Base-by-base conservation (phyloP, 2,888 invertebrate species). In the Onchidella celtica region DNA sequence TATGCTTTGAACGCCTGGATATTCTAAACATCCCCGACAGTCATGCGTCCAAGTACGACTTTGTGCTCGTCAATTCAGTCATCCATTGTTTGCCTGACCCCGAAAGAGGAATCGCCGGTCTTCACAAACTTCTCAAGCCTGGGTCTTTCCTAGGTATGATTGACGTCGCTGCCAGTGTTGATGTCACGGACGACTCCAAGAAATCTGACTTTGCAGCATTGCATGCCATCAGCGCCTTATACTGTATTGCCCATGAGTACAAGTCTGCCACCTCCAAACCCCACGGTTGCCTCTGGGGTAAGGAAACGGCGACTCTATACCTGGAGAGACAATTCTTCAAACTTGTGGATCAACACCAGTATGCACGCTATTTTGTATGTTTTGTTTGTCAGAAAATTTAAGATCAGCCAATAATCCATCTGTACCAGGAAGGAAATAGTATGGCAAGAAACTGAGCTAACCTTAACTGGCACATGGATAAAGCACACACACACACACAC, bases 21-120 rank as follows among this genome's bases (percentile, higher is more conserved):
- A 32, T 66, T 66, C n/a, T 66, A 29, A 32, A 66, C 34, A 66
- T 66, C 29, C 66, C 66, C 17, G 66, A 14, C 9, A 32, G 9
- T 3, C 17, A 32, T 11, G 11, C 29, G 21, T 27, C 32, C 66
- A 66, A 66, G 24, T 66, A 32, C 24, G 66, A 66, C 66, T 29
- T 66, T 6, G 32, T n/a, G 11, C 6, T 66, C 11, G 24, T 32
- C 14, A 66, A 66, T 32, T 27, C 17, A 3, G 66, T 66, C 66
- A 66, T 66, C 34, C 66, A 66, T 34, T 4, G n/a, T 66, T 24
- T 66, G 32, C 66, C 66, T 27, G 34, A 66, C 32, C 32, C 66
- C 3, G 17, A 11, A 11, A 11, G 3, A 3, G 66, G 66, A 3
- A 9, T 66, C 3, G 4, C 4, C 9, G 34, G 34, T 9, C 4